Percentiles rank a stretch among this genome's conserved stretches.
Evolutionary conservation across 2,113 vertebrate species (phyloP).

Genomic region (Chamaetylas fuelleborni): DNA sequence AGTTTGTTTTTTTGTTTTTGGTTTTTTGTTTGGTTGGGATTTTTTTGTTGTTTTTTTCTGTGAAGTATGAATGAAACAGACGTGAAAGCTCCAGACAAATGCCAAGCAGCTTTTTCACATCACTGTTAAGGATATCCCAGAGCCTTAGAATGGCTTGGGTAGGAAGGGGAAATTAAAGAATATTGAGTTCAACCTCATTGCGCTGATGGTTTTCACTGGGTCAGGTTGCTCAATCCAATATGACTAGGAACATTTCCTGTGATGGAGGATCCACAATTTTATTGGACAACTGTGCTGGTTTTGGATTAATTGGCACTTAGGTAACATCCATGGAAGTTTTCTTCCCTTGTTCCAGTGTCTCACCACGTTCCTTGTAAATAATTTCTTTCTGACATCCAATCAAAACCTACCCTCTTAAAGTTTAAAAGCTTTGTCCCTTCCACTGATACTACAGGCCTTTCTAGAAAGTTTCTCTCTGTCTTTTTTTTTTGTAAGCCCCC

Average conservation of each 20-base stretch:
- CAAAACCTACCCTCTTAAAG: not conserved
- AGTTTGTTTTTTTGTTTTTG: too few relatives aligned
- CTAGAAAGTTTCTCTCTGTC: not conserved
- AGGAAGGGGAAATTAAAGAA: not conserved
- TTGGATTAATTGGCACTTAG: too few relatives aligned
- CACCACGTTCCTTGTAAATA: not conserved
- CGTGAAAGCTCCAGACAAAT: not conserved
- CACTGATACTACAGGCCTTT: not conserved
- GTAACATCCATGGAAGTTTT: too few relatives aligned
- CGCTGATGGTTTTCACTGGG: not conserved
- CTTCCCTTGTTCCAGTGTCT: not conserved
- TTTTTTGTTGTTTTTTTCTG: not conserved
- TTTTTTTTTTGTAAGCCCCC: rapidly evolving
- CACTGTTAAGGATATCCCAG: not conserved
- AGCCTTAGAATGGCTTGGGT: not conserved
- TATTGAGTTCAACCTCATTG: not conserved
- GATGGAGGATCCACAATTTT: not conserved
- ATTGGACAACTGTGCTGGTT: too few relatives aligned
- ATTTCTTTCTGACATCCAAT: not conserved
- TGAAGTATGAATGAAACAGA: not conserved
- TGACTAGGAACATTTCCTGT: not conserved
- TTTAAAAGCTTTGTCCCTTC: not conserved
- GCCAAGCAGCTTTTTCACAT: not conserved
- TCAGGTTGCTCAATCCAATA: not conserved
- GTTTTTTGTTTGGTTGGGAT: too few relatives aligned